Percentiles rank a stretch among this genome's conserved stretches.
Evolutionary conservation across 2,797 vertebrate genomes (phyloP).

Genomic region (Rhinophrynus dorsalis): DNA sequence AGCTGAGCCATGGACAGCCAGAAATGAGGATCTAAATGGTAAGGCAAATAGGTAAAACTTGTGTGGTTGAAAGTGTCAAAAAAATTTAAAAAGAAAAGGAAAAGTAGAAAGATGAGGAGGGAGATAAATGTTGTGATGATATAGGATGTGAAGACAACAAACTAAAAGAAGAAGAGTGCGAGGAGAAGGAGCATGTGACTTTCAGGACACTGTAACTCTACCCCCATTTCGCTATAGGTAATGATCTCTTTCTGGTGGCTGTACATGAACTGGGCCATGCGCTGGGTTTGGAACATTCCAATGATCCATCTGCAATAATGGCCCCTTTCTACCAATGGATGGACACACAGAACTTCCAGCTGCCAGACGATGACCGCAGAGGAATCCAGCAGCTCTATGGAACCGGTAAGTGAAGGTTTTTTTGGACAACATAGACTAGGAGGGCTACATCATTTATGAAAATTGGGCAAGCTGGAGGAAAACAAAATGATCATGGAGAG

Average conservation of each 20-base stretch:
- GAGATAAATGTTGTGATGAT: background rate
- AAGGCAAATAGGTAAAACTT: constrained; percentile 47
- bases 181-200: too few species aligned
- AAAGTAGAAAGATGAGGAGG: background rate
- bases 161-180: background rate
- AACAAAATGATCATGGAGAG: too few species aligned
- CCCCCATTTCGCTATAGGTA: constrained; percentile 72
- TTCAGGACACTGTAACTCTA: too few species aligned
- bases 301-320: constrained; percentile 87
- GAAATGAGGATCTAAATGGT: constrained; percentile 81
- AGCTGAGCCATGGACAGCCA: constrained; percentile 87
- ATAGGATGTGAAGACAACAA: background rate
- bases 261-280: constrained; percentile 91
- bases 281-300: constrained; percentile 87
- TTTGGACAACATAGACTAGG: too few species aligned
- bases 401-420: constrained; percentile 42
- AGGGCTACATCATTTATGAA: too few species aligned
- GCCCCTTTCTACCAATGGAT: constrained; percentile 95
- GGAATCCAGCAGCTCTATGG: constrained; percentile 91
- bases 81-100: background rate
- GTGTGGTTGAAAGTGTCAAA: background rate
- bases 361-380: constrained; percentile 84
- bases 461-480: too few species aligned
- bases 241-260: constrained; percentile 89
- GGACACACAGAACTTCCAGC: constrained; percentile 85